A percentile compares a stretch with the other conserved stretches of the same genome.
Evolutionary conservation across 2,113 vertebrate species (phyloP).

Genomic region (Pongo pygmaeus): DNA sequence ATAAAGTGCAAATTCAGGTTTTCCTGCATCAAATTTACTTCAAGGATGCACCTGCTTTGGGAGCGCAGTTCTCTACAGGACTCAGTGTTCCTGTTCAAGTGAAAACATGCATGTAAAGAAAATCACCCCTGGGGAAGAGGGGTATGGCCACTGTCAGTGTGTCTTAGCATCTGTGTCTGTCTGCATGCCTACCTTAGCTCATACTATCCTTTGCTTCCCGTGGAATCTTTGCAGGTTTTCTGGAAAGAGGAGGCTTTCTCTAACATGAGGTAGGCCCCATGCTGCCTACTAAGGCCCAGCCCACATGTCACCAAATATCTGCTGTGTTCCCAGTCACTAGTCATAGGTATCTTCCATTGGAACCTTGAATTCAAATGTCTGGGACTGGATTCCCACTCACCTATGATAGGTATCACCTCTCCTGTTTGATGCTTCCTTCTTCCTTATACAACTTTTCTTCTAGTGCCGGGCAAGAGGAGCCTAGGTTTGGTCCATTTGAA

Average conservation of each 20-base stretch:
- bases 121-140: background rate
- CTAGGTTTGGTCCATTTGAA: background rate
- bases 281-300: background rate
- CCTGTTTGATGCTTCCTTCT: background rate
- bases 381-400: background rate
- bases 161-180: background rate
- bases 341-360: background rate
- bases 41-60: background rate
- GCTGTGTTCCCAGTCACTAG: background rate
- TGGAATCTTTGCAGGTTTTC: constrained; percentile 1
- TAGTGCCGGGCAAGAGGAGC: background rate
- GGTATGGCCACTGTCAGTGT: background rate
- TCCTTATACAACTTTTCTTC: background rate
- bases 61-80: background rate
- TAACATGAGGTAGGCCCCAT: background rate
- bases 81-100: background rate
- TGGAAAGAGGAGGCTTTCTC: background rate
- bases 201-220: background rate
- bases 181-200: background rate
- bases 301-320: background rate
- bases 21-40: background rate
- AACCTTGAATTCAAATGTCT: background rate
- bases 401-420: background rate
- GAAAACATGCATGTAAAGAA: background rate
- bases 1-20: constrained; percentile 7